Conservation (phyloP, 2,797 vertebrate species). For the Leptodactylus fallax region DNA sequence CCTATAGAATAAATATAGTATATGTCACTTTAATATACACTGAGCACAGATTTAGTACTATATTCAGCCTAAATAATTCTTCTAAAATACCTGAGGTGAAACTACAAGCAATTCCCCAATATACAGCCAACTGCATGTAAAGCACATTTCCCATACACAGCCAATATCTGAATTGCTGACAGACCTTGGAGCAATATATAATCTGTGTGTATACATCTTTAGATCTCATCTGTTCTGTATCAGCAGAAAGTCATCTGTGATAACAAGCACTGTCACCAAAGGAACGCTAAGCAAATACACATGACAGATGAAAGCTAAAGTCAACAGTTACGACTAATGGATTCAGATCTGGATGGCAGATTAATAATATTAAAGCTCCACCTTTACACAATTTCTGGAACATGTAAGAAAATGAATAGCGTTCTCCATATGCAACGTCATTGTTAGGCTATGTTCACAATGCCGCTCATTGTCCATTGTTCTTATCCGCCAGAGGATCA, state of each 20-base stretch:
- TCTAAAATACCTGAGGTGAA: not conserved
- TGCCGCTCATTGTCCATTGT: too few relatives aligned
- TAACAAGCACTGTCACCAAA: conserved; percentile 12
- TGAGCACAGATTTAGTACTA: not conserved
- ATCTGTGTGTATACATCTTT: not conserved
- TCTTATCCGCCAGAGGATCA: too few relatives aligned
- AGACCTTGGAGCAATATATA: not conserved
- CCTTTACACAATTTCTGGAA: not conserved
- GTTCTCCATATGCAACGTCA: too few relatives aligned
- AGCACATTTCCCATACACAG: not conserved
- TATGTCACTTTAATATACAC: not conserved
- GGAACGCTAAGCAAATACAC: not conserved
- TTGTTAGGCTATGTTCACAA: not conserved
- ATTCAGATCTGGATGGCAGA: not conserved
- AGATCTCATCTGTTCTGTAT: conserved; percentile 28
- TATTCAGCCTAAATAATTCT: not conserved
- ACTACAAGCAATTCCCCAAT: too few relatives aligned
- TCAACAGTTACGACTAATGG: not conserved
- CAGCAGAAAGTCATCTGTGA: conserved; percentile 8
- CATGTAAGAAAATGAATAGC: not conserved
- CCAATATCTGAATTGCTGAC: too few relatives aligned
- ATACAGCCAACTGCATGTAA: not conserved
- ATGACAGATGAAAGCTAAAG: conserved; percentile 12
- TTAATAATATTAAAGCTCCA: not conserved
- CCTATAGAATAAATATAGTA: not conserved